These are phyloP conservation scores for Gonocerus acuteangulatus DNA, from an alignment of 2,888 invertebrate genomes.

Conservation along the genomic window DNA sequence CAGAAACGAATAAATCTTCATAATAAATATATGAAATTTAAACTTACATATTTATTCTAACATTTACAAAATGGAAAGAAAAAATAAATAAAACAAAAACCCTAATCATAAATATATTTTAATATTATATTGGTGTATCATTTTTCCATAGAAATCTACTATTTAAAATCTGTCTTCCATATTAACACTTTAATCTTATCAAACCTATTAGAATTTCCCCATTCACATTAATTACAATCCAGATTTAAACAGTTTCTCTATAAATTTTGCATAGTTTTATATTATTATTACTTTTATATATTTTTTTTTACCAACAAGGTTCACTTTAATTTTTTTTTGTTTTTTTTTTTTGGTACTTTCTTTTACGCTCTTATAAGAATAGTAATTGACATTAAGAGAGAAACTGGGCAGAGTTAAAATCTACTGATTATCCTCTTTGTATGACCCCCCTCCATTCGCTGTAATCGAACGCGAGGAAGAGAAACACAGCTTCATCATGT, in stretches of 20 bases:
- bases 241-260: constrained; percentile 24
- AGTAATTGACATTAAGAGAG: constrained; percentile 35
- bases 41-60: not conserved
- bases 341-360: constrained; percentile 30
- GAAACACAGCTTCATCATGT: constrained; percentile 97
- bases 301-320: constrained; percentile 6
- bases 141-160: constrained; percentile 13
- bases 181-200: constrained; percentile 12
- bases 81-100: constrained; percentile 9
- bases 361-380: constrained; percentile 33
- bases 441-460: constrained; percentile 9
- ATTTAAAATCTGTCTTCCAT: constrained; percentile 13
- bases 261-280: constrained; percentile 15
- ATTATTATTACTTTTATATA: constrained; percentile 2
- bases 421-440: constrained; percentile 22
- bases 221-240: not conserved
- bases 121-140: constrained; percentile 14
- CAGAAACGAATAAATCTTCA: not conserved
- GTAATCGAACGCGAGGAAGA: constrained; percentile 64
- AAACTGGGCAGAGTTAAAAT: constrained; percentile 27
- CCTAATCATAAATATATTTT: constrained; percentile 12
- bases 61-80: constrained; percentile 5
- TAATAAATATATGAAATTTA: not conserved
- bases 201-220: constrained; percentile 1
- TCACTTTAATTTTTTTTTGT: constrained; percentile 17